Conservation (phyloP, 2,888 invertebrate genomes). For the Eulithis testata region DNA sequence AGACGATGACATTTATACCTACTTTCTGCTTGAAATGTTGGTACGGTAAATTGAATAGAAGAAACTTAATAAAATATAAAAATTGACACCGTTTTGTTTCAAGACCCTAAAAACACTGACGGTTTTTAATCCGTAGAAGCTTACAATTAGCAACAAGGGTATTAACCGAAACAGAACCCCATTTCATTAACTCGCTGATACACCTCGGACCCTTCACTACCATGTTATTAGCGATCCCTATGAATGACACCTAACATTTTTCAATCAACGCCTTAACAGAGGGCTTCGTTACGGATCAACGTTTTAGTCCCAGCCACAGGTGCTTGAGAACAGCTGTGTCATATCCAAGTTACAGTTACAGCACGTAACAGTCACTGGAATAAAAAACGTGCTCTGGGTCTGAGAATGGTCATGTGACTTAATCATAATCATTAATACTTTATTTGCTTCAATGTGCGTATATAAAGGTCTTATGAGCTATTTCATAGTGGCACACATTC, state of each 20-base stretch:
- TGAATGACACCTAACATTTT: conserved; percentile 46
- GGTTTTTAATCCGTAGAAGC: conserved; percentile 14
- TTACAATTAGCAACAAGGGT: conserved; percentile 12
- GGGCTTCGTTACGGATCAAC: conserved; percentile 27
- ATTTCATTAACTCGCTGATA: conserved; percentile 26
- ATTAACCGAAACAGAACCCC: conserved; percentile 12
- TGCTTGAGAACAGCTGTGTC: conserved; percentile 45
- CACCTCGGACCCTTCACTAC: conserved; percentile 38
- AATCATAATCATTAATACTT: too few relatives aligned
- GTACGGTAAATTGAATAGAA: not conserved
- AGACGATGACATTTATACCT: not conserved
- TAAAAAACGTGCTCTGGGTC: too few relatives aligned
- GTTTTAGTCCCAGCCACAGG: conserved; percentile 35
- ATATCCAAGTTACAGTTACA: not conserved
- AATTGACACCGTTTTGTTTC: too few relatives aligned
- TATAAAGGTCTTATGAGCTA: too few relatives aligned
- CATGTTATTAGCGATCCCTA: conserved; percentile 43
- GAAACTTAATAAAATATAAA: too few relatives aligned
- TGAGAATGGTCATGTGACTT: too few relatives aligned
- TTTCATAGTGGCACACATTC: too few relatives aligned
- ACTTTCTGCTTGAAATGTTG: not conserved
- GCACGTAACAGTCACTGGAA: too few relatives aligned
- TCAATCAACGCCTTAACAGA: conserved; percentile 45
- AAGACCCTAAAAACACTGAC: not conserved
- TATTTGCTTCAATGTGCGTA: too few relatives aligned